Conservation (phyloP, 2,888 invertebrate genomes). For the Brenthis hecate region DNA sequence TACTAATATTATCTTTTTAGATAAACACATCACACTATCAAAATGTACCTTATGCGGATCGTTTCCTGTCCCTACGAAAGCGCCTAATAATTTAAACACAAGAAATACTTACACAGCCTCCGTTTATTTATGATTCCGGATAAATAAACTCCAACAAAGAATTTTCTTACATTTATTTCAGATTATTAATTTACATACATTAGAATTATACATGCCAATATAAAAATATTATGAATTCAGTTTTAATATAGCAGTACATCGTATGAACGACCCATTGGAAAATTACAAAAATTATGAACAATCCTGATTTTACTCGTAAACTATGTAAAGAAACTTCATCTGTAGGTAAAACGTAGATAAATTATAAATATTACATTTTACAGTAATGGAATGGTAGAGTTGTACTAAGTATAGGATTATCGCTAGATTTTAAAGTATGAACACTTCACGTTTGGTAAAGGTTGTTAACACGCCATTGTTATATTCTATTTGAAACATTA, state of each 20-base stretch:
- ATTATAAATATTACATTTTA: conserved; percentile 40
- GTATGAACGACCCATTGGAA: conserved; percentile 18
- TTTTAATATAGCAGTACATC: conserved; percentile 14
- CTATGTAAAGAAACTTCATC: conserved; percentile 7
- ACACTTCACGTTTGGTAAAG: conserved; percentile 66
- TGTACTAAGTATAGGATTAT: conserved; percentile 51
- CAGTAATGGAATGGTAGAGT: conserved; percentile 57
- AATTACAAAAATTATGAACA: conserved; percentile 13
- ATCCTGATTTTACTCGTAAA: background rate
- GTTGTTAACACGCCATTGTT: conserved; percentile 30
- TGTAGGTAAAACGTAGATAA: conserved; percentile 31
- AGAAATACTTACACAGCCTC: conserved; percentile 62
- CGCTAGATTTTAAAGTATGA: conserved; percentile 52
- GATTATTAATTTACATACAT: conserved; percentile 63
- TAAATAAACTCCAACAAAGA: conserved; percentile 51
- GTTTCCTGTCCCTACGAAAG: conserved; percentile 79
- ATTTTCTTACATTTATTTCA: conserved; percentile 71
- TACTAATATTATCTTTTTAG: conserved; percentile 37
- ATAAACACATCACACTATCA: conserved; percentile 40
- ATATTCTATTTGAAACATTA: conserved; percentile 29
- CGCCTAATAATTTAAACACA: conserved; percentile 53
- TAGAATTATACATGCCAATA: conserved; percentile 74
- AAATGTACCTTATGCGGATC: conserved; percentile 64
- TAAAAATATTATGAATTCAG: conserved; percentile 72
- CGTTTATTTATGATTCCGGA: conserved; percentile 32